Evolutionary conservation across 1,140 invertebrate genomes (phyloP).

Genomic region (Neomicropteryx cornuta): DNA sequence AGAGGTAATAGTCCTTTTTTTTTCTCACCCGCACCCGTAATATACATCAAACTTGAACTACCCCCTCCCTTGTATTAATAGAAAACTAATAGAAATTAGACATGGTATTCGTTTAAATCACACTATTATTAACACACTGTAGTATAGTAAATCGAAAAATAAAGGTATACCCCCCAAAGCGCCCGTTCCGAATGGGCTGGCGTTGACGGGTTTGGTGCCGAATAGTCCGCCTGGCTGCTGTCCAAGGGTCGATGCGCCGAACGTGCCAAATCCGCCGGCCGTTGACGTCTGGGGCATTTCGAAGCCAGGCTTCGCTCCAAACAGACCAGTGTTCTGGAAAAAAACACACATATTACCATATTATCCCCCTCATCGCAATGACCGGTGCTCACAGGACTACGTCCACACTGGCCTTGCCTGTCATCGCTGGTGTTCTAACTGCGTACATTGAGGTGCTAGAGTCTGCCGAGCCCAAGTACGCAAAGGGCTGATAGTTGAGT

Average conservation of each 20-base stretch:
- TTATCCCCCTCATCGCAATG: no score
- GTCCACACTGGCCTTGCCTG: no score
- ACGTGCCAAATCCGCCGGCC: constrained; percentile 23
- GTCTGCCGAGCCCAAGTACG: no score
- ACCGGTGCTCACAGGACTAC: no score
- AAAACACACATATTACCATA: no score
- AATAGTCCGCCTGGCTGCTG: constrained; percentile 26
- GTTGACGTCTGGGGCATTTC: constrained; percentile 20
- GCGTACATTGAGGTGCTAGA: no score
- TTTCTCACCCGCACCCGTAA: no score
- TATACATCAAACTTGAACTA: no score
- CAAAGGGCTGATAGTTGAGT: no score
- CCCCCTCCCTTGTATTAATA: no score
- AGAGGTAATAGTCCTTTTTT: no score
- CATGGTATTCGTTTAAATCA: constrained; percentile 29
- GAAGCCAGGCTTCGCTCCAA: constrained; percentile 28
- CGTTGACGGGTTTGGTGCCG: constrained; percentile 30
- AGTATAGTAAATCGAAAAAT: constrained; percentile 19
- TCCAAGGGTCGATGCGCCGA: constrained; percentile 14
- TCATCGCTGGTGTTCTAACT: no score
- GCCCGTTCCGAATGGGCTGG: constrained; percentile 33
- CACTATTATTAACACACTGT: constrained; percentile 18
- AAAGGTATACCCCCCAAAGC: constrained; percentile 25
- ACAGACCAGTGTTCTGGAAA: constrained; percentile 24
- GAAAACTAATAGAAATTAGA: constrained; percentile 14